Evolutionary conservation across 2,113 vertebrate species (phyloP).

Genomic region (Syngnathus typhle): DNA sequence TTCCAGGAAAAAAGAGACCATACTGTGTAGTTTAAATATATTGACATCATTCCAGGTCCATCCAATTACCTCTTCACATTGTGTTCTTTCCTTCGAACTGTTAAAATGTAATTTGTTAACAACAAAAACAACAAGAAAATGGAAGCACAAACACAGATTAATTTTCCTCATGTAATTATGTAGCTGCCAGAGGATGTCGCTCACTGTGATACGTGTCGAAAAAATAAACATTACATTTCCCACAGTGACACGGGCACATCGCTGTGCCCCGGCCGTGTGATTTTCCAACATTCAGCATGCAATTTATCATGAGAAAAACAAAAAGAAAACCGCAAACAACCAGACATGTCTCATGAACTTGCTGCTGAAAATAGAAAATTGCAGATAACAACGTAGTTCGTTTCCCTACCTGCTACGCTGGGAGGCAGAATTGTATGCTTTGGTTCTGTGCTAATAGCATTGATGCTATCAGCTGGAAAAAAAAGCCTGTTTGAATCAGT

Average conservation of each 20-base stretch:
- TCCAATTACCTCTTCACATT: constrained; percentile 12
- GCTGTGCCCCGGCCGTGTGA: not conserved
- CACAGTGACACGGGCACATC: constrained; percentile 18
- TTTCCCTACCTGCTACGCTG: not conserved
- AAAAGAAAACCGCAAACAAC: not conserved
- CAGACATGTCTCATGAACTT: not conserved
- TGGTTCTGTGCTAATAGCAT: not conserved
- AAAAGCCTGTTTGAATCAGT: not conserved
- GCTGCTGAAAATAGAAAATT: constrained; percentile 7
- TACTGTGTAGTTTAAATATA: constrained; percentile 10
- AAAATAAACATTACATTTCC: constrained; percentile 23
- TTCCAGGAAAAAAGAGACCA: not conserved
- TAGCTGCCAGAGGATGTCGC: constrained; percentile 36
- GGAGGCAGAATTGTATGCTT: not conserved
- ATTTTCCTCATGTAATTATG: constrained; percentile 46
- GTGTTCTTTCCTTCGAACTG: constrained; percentile 10
- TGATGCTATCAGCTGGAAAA: not conserved
- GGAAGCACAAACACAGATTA: constrained; percentile 41
- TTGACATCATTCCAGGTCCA: constrained; percentile 13
- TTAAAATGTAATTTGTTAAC: constrained; percentile 40
- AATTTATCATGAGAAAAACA: not conserved
- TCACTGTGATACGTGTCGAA: constrained; percentile 22
- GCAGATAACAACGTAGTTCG: not conserved
- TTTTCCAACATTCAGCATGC: not conserved
- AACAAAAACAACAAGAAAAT: not conserved